A percentile compares a stretch with the other conserved stretches of the same genome.
Conservation (phyloP, 2,113 vertebrate species). For the Myotis yumanensis region DNA sequence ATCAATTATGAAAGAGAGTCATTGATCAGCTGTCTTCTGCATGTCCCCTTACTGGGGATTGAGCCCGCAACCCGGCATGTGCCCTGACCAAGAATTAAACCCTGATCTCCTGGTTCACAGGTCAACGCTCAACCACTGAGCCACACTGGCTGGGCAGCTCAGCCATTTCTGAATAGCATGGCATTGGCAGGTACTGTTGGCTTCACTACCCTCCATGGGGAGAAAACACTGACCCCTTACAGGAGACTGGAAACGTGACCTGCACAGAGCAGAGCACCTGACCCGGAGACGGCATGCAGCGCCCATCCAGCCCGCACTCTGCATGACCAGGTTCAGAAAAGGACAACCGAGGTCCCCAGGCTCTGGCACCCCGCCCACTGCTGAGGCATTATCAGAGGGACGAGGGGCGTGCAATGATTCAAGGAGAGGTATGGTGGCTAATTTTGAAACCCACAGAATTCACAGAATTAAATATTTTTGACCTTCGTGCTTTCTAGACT, state of each 20-base stretch:
- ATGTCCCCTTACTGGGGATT: too few species aligned
- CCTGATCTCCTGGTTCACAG: too few species aligned
- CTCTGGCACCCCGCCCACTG: background rate
- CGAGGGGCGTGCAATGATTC: background rate
- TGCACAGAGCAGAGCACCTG: background rate
- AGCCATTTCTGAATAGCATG: background rate
- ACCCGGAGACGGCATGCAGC: background rate
- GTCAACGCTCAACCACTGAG: too few species aligned
- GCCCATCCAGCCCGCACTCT: accelerated
- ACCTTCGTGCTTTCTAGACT: background rate
- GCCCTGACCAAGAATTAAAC: too few species aligned
- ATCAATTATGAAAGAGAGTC: too few species aligned
- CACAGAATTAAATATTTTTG: background rate
- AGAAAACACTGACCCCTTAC: background rate
- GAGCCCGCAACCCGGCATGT: too few species aligned
- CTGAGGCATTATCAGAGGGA: background rate
- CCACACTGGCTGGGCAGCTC: background rate
- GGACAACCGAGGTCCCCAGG: background rate
- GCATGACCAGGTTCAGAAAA: background rate
- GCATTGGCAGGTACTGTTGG: too few species aligned
- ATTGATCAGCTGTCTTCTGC: too few species aligned
- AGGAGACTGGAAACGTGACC: background rate
- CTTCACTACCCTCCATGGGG: background rate
- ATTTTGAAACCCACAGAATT: background rate
- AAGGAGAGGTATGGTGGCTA: background rate